Evolutionary conservation across 2,797 vertebrate genomes (phyloP), one percentile per base, ranked within the genome.

Genomic region (Pseudomugil tenellus): DNA sequence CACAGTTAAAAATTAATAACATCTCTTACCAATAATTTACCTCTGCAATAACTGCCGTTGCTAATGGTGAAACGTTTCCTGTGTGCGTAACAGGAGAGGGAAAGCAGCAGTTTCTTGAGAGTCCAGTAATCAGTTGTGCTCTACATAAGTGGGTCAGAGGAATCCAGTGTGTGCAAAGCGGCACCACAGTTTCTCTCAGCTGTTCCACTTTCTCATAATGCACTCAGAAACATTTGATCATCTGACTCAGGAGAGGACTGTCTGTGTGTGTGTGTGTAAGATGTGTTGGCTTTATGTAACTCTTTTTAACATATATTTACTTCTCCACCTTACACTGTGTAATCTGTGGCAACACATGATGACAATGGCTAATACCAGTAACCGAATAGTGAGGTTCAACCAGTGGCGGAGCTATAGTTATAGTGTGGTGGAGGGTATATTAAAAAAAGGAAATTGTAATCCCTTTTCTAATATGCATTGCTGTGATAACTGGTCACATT

Each of bases 11-110:
- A 68, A 90, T 91, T 90, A 88, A 88, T 85, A 41, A 31, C 67
- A 53, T 58, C 67, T 26, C 52, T 81, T 58, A 74, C 31, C 72
- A 93, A 92, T 93, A 81, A 90, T 90, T 91, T 29, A 93, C 89
- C 61, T 13, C 57, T 2, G 31, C 49, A 52, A 72, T 58, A 55
- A 75, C 66, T 34, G 29, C 70, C 19, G 17, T 28, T 51, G 26
- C 0, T 52, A 21, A 53, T 31, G 46, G 48, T 13, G 51, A 52
- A 61, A 65, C 19, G 0, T 29, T 28, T 63, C 39, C 8, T 46
- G n/a, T 46, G 19, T 39, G 28, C 52, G 26, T 11, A 9, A 48
- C 26, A 35, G 2, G 14, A 46, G 37, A 29, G 57, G 25, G 25
- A 19, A 6, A 25, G 67, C 52, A 34, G 32, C 26, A 51, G 28